Evolutionary conservation across 2,797 vertebrate genomes (phyloP), one percentile per base, ranked within the genome.

Genomic region (Apogon hyalosoma): DNA sequence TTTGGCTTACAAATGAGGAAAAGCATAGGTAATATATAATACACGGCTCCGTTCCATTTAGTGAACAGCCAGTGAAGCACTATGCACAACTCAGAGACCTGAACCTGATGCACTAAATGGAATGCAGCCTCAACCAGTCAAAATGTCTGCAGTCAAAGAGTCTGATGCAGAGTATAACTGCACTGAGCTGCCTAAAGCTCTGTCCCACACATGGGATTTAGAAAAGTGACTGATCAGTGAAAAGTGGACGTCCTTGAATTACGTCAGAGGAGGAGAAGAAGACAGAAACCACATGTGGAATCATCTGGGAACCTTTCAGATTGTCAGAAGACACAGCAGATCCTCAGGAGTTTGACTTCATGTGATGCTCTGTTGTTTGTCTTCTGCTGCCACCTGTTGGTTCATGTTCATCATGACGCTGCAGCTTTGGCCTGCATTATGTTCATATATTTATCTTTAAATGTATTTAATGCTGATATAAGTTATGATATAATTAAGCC

Each of bases 311-410:
- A 24, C 19, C 19, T 46, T 41, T 40, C 12, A 31, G 3, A 59
- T 36, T 11, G 47, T 7, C 4, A 0, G 21, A 56, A n/a, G 75
- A 21, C 42, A 58, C 14, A 50, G 33, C 70, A 58, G 36, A 67
- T 51, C 41, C 4, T 55, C 16, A 54, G 11, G 7, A 58, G 18
- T 47, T 51, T 72, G n/a, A 50, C 46, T 40, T 68, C 21, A 5
- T 36, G 15, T 59, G 39, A 60, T 5, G 0, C 48, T 16, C n/a
- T 58, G 31, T 65, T 31, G 62, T 61, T 63, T 80, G 66, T 64
- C 38, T 54, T 79, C 73, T 85, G 69, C 79, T 80, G 80, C 82
- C 80, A 78, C 57, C 81, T 87, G 60, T 42, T 69, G 83, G 74
- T 43, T 47, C 14, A 13, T 11, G 0, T 54, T 42, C 1, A 47